Base-by-base conservation (phyloP, 2,888 invertebrate genomes). In the Synanthedon andrenaeformis region DNA sequence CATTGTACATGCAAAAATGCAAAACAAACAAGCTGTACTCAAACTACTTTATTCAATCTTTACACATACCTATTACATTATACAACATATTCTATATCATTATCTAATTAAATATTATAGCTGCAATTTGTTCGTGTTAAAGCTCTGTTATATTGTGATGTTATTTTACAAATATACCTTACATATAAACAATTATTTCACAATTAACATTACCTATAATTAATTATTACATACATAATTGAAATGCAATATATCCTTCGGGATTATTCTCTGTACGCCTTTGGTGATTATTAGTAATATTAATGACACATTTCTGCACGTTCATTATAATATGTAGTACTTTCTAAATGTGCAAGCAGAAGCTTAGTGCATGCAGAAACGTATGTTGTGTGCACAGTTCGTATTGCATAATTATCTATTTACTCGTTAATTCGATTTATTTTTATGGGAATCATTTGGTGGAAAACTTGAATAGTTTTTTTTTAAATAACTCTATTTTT, bases 21-120 rank as follows among this genome's bases (percentile, higher is more conserved):
- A 78, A 75, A 79, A 75, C 81, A 80, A 69, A 77, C 74, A 77
- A 65, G 67, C 68, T 69, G 62, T 62, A 63, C 75, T 72, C 61
- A 61, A 72, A 70, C 63, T 52, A 61, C 60, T 80, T 79, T 81
- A 81, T 79, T 80, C 57, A 61, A 60, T 61, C 62, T 65, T 66
- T 61, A 65, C 57, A 65, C 56, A 61, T 56, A 56, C 54, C 35
- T 17, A 23, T 51, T 52, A 56, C 42, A 35, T 53, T 53, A 51
- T 53, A 28, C n/a, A n/a, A 35, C 28, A 54, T 51, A 56, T 54
- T 54, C 51, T 13, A 12, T 41, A 41, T 14, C 13, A 2, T 14
- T 49, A 49, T 45, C 13, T 63, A 58, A 59, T 52, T 56, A 48
- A 55, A 55, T 19, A 19, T 19, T 19, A 19, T 64, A 62, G 61